These are phyloP conservation scores for Trachemys scripta DNA, from an alignment of 2,113 vertebrate genomes.

Conservation along the genomic window DNA sequence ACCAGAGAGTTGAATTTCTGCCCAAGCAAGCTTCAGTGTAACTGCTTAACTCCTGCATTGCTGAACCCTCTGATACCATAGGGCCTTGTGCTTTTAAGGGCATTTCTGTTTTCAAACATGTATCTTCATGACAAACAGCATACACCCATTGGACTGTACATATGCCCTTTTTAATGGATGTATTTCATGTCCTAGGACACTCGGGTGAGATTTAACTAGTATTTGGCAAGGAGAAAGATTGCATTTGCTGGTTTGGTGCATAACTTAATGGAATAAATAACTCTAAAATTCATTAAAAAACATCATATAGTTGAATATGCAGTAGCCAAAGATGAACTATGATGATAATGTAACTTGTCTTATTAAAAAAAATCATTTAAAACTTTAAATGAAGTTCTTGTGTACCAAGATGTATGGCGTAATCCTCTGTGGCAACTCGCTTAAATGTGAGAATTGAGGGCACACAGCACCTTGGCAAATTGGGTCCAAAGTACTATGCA, in stretches of 20 bases:
- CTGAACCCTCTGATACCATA: conserved; percentile 4
- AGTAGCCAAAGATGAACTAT: neutral
- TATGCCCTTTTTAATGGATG: neutral
- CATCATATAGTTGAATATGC: neutral
- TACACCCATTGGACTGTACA: neutral
- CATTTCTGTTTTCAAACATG: conserved; percentile 43
- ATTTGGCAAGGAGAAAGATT: neutral
- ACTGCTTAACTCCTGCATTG: neutral
- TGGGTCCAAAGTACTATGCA: neutral
- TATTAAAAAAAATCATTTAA: neutral
- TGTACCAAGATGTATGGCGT: neutral
- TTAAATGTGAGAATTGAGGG: neutral
- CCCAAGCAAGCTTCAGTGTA: conserved; percentile 35
- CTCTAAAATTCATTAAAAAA: neutral
- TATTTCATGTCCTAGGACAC: neutral
- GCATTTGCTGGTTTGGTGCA: neutral
- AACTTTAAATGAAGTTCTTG: neutral
- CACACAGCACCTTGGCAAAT: neutral
- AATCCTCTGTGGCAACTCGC: neutral
- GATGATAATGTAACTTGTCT: neutral
- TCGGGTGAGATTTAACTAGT: neutral
- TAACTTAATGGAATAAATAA: neutral
- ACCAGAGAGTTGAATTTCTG: conserved; percentile 29
- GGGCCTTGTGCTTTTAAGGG: neutral
- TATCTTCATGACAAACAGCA: neutral